Evolutionary conservation across 1,140 invertebrate species (phyloP), one percentile per base, ranked within the genome.

Genomic region (Cotesia glomerata): DNA sequence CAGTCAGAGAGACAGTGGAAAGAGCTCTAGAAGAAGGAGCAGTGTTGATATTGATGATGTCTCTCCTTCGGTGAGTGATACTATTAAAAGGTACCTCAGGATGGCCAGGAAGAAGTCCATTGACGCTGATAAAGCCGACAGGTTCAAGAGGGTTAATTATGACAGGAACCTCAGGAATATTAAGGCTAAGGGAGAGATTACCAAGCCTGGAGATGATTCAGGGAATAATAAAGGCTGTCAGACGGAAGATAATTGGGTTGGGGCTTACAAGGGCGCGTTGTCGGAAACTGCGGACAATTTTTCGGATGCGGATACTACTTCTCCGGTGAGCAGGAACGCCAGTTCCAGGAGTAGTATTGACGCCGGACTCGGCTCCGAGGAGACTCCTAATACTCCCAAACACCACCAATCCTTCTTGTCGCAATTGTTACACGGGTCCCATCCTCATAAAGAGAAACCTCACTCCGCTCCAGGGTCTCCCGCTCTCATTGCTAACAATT

Each of bases 131-230:
- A 93, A 94, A 80, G 90, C 89, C 3, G 94, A 95, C 79, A 89
- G 92, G 14, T 96, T 96, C 77, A 95, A 95, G 79, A 90, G 94
- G 0, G 94, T 96, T 0, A 96, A 96, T 78, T 96, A 96, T 78
- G 95, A 96, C 78, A 89, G 93, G 45, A 95, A 94, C 78, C 87
- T 96, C 39, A 83, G 94, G 1, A 94, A 95, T 72, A 95, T 96
- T 26, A 95, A 94, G 78, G 91, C 93, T 0, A 94, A 94, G 76
- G 90, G 91, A 0, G 92, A 92, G 81, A 93, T 91, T 1, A 91
- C 91, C 2, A 92, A 91, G 45, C 91, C 92, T 1, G 91, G 92
- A 18, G 92, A 94, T 68, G 90, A 91, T 75, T 92, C 93, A 69
- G 92, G 91, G 0, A 88, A 91, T 14, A 90, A 89, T 75, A 94